Evolutionary conservation across 2,113 vertebrate species (phyloP).

Genomic region (Chaetura pelagica): DNA sequence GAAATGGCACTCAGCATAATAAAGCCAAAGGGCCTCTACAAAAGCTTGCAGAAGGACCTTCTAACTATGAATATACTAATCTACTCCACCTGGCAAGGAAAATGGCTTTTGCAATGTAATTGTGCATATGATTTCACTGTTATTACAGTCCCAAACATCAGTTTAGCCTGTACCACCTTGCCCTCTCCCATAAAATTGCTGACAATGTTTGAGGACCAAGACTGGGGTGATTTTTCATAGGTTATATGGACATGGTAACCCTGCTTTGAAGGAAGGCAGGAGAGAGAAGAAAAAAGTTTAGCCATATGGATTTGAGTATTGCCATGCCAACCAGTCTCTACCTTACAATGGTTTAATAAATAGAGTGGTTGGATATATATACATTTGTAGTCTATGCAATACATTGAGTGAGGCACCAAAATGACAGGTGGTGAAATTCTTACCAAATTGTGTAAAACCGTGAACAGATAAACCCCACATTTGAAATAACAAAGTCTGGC

Average conservation of each 20-base stretch:
- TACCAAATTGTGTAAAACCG: neutral
- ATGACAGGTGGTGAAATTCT: neutral
- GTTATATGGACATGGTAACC: neutral
- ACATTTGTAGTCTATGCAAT: neutral
- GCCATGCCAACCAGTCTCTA: neutral
- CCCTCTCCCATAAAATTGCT: neutral
- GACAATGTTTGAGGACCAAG: neutral
- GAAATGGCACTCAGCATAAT: neutral
- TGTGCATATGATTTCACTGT: neutral
- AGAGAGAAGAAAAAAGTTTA: neutral
- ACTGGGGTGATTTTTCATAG: neutral
- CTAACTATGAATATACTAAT: neutral
- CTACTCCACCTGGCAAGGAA: neutral
- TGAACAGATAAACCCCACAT: rapidly evolving
- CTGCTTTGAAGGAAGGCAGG: neutral
- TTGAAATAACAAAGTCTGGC: neutral
- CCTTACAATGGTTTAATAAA: neutral
- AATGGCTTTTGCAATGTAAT: neutral
- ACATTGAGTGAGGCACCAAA: neutral
- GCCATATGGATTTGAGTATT: neutral
- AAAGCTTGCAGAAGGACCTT: neutral
- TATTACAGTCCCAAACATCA: neutral
- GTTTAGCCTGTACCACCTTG: neutral
- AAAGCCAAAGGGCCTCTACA: neutral
- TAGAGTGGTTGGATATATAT: neutral